These are phyloP conservation scores for Hylaeus volcanicus DNA, from an alignment of 1,140 invertebrate genomes.

Conservation along the genomic window DNA sequence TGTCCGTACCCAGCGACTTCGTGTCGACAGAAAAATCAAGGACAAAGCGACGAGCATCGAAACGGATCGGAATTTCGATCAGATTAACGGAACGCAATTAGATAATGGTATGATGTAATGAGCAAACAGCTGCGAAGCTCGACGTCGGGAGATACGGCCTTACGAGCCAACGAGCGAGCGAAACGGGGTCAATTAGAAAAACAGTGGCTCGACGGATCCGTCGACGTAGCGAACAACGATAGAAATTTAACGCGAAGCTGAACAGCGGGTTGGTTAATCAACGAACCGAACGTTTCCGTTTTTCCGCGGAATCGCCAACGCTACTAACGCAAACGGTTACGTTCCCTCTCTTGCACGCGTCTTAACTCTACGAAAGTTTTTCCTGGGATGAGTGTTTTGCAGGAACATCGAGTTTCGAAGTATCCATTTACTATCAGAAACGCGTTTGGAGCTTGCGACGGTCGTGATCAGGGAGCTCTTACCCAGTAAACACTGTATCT, in stretches of 20 bases:
- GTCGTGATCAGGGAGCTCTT: no score
- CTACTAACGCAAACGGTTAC: background rate
- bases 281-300: background rate
- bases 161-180: slow-evolving; percentile 12
- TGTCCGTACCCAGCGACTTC: no score
- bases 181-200: slow-evolving; percentile 59
- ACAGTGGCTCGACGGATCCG: slow-evolving; percentile 5
- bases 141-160: slow-evolving; percentile 29
- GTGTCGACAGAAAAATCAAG: background rate
- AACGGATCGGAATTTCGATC: slow-evolving; percentile 22
- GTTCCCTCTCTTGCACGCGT: slow-evolving; percentile 15
- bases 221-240: background rate
- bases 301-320: background rate
- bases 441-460: no score
- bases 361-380: slow-evolving; percentile 15
- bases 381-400: background rate
- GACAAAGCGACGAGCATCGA: no score
- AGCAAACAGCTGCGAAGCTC: slow-evolving; percentile 44
- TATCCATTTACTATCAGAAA: background rate
- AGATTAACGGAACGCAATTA: slow-evolving; percentile 49
- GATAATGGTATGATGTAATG: slow-evolving; percentile 51
- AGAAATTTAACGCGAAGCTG: background rate
- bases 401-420: slow-evolving; percentile 31
- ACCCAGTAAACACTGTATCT: no score
- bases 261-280: background rate